These are phyloP conservation scores for Periplaneta americana DNA, from an alignment of 1,140 invertebrate species.

Conservation along the genomic window DNA sequence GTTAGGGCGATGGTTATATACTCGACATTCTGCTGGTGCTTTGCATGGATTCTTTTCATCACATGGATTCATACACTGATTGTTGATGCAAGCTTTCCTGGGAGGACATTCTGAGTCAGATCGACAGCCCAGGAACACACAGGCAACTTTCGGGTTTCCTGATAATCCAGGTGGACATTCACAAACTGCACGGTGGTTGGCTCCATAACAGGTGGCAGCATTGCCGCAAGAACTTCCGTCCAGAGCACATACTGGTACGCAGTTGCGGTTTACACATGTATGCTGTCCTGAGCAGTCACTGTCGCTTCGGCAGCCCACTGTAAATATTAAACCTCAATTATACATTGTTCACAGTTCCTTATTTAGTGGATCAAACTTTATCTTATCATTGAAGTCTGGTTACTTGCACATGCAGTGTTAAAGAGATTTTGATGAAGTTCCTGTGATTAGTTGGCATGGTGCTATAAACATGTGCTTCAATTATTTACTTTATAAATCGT, in stretches of 20 bases:
- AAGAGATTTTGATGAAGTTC: no score
- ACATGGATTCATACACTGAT: conserved; percentile 73
- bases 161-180: conserved; percentile 72
- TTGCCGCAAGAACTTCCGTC: conserved; percentile 59
- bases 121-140: conserved; percentile 69
- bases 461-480: no score
- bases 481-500: no score
- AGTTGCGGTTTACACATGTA: conserved; percentile 69
- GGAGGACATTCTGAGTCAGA: conserved; percentile 68
- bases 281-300: conserved; percentile 70
- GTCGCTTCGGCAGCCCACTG: conserved; percentile 63
- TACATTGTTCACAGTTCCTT: no score
- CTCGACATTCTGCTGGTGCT: conserved; percentile 62
- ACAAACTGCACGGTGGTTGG: conserved; percentile 73
- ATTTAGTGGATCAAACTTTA: no score
- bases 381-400: no score
- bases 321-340: no score
- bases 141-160: conserved; percentile 73
- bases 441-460: no score
- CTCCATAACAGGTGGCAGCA: conserved; percentile 66
- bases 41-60: conserved; percentile 56
- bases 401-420: no score
- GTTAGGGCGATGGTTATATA: conserved; percentile 67
- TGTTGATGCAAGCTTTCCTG: conserved; percentile 72
- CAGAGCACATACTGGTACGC: conserved; percentile 68